Evolutionary conservation across 1,140 invertebrate species (phyloP).

Genomic region (Pantala flavescens): DNA sequence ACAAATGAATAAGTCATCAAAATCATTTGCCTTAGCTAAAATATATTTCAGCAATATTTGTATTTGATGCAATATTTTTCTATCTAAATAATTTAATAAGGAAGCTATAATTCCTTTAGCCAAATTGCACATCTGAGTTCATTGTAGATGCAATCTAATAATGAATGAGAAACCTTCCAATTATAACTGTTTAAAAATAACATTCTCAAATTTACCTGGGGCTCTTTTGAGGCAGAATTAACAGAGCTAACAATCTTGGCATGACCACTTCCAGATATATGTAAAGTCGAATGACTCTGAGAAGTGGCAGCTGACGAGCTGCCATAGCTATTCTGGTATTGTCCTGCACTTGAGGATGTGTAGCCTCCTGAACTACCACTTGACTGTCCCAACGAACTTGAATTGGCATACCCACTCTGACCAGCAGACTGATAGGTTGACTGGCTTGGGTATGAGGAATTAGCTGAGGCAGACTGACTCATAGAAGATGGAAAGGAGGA

Average conservation of each 20-base stretch:
- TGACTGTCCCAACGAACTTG: conserved; percentile 1
- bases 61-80: too few relatives aligned
- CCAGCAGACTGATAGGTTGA: conserved; percentile 18
- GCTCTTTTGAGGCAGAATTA: conserved; percentile 18
- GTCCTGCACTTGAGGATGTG: conserved; percentile 14
- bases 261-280: neutral
- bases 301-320: conserved; percentile 11
- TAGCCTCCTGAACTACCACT: conserved; percentile 14
- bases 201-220: conserved; percentile 16
- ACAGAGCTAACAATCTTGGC: conserved; percentile 18
- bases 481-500: conserved; percentile 19
- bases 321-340: conserved; percentile 22
- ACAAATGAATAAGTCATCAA: too few relatives aligned
- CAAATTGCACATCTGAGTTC: too few relatives aligned
- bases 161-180: too few relatives aligned
- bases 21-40: too few relatives aligned
- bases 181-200: too few relatives aligned
- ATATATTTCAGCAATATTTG: too few relatives aligned
- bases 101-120: too few relatives aligned
- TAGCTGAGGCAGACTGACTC: conserved; percentile 18
- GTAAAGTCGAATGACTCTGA: conserved; percentile 15
- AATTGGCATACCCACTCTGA: conserved; percentile 20
- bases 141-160: too few relatives aligned
- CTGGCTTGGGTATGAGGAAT: conserved; percentile 10
- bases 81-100: too few relatives aligned